Evolutionary conservation across 2,888 invertebrate genomes (phyloP).

Genomic region (Sarcophaga subvicina): DNA sequence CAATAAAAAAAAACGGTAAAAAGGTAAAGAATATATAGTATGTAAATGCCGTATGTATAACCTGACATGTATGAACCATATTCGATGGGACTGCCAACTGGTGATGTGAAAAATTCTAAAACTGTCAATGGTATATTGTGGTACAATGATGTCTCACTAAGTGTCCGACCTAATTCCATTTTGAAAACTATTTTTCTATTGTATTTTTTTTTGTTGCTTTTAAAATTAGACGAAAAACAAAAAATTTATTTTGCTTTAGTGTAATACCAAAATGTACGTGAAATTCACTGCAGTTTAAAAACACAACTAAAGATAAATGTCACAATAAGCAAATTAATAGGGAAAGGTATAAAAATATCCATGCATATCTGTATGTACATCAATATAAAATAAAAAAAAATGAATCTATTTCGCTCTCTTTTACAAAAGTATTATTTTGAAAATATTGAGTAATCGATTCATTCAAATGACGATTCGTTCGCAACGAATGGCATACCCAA

Average conservation of each 20-base stretch:
- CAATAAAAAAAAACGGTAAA: background rate
- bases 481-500: too few relatives aligned
- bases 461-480: background rate
- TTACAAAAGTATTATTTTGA: background rate
- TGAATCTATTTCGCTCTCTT: background rate
- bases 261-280: constrained; percentile 47
- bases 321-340: constrained; percentile 41
- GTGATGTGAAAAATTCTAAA: constrained; percentile 77
- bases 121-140: constrained; percentile 81
- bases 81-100: constrained; percentile 62
- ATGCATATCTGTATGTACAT: background rate
- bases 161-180: constrained; percentile 65
- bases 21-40: background rate
- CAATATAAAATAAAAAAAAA: too few relatives aligned
- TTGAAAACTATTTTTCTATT: constrained; percentile 10
- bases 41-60: constrained; percentile 52
- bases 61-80: constrained; percentile 66
- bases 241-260: background rate
- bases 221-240: too few relatives aligned
- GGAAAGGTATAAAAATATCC: constrained; percentile 30
- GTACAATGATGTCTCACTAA: constrained; percentile 73
- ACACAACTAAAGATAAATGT: constrained; percentile 62
- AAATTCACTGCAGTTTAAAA: constrained; percentile 55
- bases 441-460: constrained; percentile 41
- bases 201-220: background rate